Evolutionary conservation across 1,140 invertebrate genomes (phyloP), one percentile per base, ranked within the genome.

Genomic region (Pinna nobilis): DNA sequence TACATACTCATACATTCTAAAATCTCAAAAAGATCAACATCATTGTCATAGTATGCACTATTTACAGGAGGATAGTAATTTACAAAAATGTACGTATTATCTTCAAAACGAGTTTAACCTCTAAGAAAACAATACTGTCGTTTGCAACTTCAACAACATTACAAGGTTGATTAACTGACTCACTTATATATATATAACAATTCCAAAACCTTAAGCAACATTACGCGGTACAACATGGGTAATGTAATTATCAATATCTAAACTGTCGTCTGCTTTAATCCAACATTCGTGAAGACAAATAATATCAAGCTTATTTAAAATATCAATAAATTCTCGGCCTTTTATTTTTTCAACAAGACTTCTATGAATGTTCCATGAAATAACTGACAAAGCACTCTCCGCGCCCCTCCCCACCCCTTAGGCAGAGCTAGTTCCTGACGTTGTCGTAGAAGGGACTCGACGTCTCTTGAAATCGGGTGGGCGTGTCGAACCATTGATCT

Each of bases 241-340:
- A n/a, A n/a, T n/a, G n/a, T n/a, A n/a, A n/a, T n/a, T n/a, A n/a
- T n/a, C n/a, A n/a, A n/a, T n/a, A n/a, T 44, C 9, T 11, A 44
- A 11, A 44, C n/a, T 11, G n/a, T 44, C 39, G n/a, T 44, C 39
- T 11, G 39, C n/a, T 9, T n/a, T 44, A 44, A 44, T 44, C 39
- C 39, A 44, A 44, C 39, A 44, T 44, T 44, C 39, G n/a, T 44
- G n/a, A 44, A 44, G 39, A 44, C 39, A 44, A 44, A 44, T 44
- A 44, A 44, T 44, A n/a, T 44, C 39, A 44, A 11, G 39, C n/a
- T 44, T 44, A n/a, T 44, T 11, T 11, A 44, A 11, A 44, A 44
- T 44, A n/a, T n/a, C n/a, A 11, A 44, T n/a, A 44, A 44, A 44
- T 44, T 44, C 39, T 44, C 9, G 39, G n/a, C n/a, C 39, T 9